These are phyloP conservation scores for Pristis pectinata DNA, from an alignment of 2,797 vertebrate genomes.

Conservation along the genomic window DNA sequence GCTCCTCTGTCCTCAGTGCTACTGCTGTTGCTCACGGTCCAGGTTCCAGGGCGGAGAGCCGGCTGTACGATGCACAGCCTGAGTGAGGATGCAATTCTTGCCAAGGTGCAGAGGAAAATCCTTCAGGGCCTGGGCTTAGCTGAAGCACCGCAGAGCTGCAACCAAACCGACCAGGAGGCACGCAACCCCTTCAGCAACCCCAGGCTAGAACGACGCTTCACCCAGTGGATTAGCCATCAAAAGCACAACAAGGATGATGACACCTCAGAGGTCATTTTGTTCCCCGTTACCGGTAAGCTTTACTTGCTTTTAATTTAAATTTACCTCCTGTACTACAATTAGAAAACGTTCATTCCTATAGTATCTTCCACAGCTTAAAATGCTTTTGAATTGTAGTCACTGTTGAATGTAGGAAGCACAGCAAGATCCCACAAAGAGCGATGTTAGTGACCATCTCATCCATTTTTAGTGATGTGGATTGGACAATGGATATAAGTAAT, in stretches of 20 bases:
- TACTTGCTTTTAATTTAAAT: not conserved
- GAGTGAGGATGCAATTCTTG: conserved; percentile 56
- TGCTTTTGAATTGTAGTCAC: not conserved
- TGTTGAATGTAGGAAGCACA: not conserved
- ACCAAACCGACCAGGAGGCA: not conserved
- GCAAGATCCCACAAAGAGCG: not conserved
- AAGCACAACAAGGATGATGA: conserved; percentile 52
- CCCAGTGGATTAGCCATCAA: not conserved
- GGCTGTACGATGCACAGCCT: conserved; percentile 49
- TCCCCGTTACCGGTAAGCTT: conserved; percentile 74
- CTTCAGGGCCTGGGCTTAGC: conserved; percentile 57
- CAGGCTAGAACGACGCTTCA: not conserved
- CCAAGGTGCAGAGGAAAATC: conserved; percentile 56
- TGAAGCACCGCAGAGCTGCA: not conserved
- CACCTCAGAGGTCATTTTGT: conserved; percentile 70
- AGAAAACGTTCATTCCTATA: not conserved
- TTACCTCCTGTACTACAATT: not conserved
- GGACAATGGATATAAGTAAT: too few relatives aligned
- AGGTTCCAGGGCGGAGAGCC: conserved; percentile 41
- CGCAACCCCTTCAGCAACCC: not conserved
- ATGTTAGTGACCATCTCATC: not conserved
- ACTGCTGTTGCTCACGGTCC: conserved; percentile 48
- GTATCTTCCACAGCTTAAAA: not conserved
- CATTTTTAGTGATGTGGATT: not conserved
- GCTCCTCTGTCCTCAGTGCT: conserved; percentile 35